A percentile compares a stretch with the other conserved stretches of the same genome.
These are phyloP conservation scores for Orius laevigatus DNA, from an alignment of 1,140 invertebrate genomes.

Conservation along the genomic window DNA sequence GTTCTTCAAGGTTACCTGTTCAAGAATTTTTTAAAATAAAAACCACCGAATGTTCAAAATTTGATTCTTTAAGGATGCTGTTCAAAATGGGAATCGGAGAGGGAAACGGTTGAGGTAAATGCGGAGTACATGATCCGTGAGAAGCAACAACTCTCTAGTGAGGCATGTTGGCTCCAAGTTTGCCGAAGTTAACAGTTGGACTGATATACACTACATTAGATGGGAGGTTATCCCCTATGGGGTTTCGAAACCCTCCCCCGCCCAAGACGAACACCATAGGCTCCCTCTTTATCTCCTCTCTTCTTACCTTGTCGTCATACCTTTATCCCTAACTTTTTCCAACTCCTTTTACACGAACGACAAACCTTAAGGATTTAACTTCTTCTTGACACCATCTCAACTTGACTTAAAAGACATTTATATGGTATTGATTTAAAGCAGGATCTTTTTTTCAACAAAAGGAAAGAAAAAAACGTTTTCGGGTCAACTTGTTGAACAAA, in stretches of 20 bases:
- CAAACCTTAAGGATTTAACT: not conserved
- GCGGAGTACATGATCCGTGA: too few relatives aligned
- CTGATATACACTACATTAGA: too few relatives aligned
- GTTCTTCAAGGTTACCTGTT: too few relatives aligned
- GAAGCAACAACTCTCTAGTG: too few relatives aligned
- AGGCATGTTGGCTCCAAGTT: too few relatives aligned
- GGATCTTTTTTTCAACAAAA: not conserved
- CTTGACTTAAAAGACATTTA: not conserved
- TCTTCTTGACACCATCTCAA: not conserved
- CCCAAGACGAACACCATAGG: not conserved
- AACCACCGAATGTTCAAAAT: not conserved
- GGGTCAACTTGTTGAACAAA: too few relatives aligned
- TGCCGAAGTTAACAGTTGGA: too few relatives aligned
- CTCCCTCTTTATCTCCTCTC: slow-evolving; percentile 5
- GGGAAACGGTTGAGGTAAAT: too few relatives aligned
- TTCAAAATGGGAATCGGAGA: too few relatives aligned
- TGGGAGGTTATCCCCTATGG: not conserved
- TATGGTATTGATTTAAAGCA: not conserved
- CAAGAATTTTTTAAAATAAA: too few relatives aligned
- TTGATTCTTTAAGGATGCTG: too few relatives aligned
- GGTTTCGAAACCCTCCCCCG: not conserved
- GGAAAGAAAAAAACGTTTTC: too few relatives aligned
- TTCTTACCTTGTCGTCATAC: not conserved
- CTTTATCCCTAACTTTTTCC: not conserved
- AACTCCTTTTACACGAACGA: not conserved